These are phyloP conservation scores for Catocala fraxini DNA, from an alignment of 2,888 invertebrate genomes.

Conservation along the genomic window DNA sequence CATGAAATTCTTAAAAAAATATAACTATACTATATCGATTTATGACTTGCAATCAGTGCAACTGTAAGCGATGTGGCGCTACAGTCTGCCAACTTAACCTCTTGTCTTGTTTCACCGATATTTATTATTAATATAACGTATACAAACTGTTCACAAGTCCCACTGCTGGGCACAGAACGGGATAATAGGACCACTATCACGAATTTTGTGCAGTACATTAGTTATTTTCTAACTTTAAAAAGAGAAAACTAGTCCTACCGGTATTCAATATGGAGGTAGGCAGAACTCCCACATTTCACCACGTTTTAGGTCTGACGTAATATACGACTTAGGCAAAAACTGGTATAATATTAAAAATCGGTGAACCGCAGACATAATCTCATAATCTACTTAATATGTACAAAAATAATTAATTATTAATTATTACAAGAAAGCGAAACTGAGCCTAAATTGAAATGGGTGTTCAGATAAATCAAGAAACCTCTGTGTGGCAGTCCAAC, in stretches of 20 bases:
- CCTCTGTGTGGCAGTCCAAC: neutral
- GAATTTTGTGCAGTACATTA: too few relatives aligned
- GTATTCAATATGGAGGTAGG: too few relatives aligned
- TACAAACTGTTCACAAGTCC: too few relatives aligned
- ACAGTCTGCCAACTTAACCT: conserved; percentile 11
- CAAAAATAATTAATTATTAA: conserved; percentile 21
- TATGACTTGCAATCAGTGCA: conserved; percentile 33
- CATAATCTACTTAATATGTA: conserved; percentile 14
- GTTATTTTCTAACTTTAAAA: too few relatives aligned
- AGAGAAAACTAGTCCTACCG: too few relatives aligned
- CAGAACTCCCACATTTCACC: too few relatives aligned
- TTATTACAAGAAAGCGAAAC: conserved; percentile 21
- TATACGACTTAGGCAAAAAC: too few relatives aligned
- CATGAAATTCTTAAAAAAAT: conserved; percentile 31
- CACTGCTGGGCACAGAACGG: too few relatives aligned
- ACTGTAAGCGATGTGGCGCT: conserved; percentile 4
- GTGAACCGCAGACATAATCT: conserved; percentile 9
- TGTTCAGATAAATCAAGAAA: neutral
- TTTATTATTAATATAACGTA: neutral
- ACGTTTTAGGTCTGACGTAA: too few relatives aligned
- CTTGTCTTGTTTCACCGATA: conserved; percentile 20
- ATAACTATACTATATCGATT: conserved; percentile 22
- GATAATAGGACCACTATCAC: too few relatives aligned
- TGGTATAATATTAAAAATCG: neutral
- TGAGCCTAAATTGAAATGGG: neutral